A percentile compares a stretch with the other conserved stretches of the same genome.
phyloP scores from a whole-genome alignment of 2,888 invertebrate genomes.

The Palloptera scutellata region DNA sequence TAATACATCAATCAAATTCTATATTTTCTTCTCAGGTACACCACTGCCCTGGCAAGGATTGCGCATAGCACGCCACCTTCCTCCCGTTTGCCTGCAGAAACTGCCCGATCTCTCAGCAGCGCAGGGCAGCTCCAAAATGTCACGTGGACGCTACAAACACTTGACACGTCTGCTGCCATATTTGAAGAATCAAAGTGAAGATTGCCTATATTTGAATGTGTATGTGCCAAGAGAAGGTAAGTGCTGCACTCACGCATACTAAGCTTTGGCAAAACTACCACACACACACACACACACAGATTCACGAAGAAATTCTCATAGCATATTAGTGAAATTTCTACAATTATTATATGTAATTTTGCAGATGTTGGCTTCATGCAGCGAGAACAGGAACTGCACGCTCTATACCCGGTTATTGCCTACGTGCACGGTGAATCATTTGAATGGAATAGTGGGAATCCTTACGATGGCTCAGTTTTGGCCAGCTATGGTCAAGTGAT shows the following conservation, averaged over 20 bases:
- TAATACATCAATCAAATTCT: too few species aligned
- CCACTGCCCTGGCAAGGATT: constrained; percentile 82
- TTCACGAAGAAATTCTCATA: too few species aligned
- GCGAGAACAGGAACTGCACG: not conserved
- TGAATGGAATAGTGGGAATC: constrained; percentile 97
- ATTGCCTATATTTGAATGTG: constrained; percentile 91
- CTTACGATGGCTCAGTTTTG: constrained; percentile 93
- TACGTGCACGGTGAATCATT: constrained; percentile 96
- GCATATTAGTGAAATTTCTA: too few species aligned
- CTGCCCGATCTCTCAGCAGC: constrained; percentile 74
- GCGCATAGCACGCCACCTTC: constrained; percentile 74
- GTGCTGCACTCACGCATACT: constrained; percentile 45
- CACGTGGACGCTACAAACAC: constrained; percentile 74
- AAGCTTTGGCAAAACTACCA: too few species aligned
- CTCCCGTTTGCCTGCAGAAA: constrained; percentile 87
- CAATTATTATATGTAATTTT: not conserved
- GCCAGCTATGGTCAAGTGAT: constrained; percentile 90
- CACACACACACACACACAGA: too few species aligned
- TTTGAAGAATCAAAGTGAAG: constrained; percentile 77
- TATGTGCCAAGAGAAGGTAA: constrained; percentile 88
- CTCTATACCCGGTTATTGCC: constrained; percentile 82
- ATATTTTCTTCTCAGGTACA: constrained; percentile 67
- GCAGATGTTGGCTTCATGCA: constrained; percentile 12
- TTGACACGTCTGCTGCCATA: constrained; percentile 77
- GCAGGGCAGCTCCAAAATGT: constrained; percentile 67